These are phyloP conservation scores for Danio kyathit DNA, from an alignment of 2,797 vertebrate species.

Conservation along the genomic window DNA sequence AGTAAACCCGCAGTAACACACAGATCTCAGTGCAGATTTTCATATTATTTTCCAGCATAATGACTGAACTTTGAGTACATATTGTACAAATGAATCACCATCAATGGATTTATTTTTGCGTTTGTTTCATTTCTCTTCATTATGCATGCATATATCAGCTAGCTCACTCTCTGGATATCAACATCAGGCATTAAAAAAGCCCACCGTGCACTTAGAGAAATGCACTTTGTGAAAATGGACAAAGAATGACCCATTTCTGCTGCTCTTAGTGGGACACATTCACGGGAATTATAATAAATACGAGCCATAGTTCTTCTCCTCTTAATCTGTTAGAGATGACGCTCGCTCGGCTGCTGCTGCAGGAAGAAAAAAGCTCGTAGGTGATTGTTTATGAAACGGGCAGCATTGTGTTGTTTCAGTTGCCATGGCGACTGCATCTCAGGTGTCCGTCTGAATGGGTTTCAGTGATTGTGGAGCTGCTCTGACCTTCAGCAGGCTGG, in stretches of 20 bases:
- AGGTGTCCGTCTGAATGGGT: slow-evolving; percentile 4
- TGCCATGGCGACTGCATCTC: slow-evolving; percentile 34
- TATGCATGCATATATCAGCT: background rate
- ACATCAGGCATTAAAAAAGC: background rate
- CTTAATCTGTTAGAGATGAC: background rate
- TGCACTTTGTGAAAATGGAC: background rate
- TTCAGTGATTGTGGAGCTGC: background rate
- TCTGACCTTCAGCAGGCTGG: slow-evolving; percentile 37
- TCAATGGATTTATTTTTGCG: too few species aligned
- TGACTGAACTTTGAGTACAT: too few species aligned
- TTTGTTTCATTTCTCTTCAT: too few species aligned
- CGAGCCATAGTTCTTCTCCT: too few species aligned
- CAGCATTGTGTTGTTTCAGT: slow-evolving; percentile 17
- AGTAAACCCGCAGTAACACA: too few species aligned
- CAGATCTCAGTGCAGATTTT: too few species aligned
- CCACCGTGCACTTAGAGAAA: background rate
- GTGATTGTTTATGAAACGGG: slow-evolving; percentile 41
- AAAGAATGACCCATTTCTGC: background rate
- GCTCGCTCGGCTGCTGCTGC: background rate
- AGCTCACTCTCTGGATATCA: background rate
- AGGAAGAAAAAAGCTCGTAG: slow-evolving; percentile 21
- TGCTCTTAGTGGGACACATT: background rate
- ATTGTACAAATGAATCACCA: too few species aligned
- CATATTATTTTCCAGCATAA: too few species aligned
- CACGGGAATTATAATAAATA: background rate